Evolutionary conservation across 2,797 vertebrate genomes (phyloP).

Genomic region (Pseudotriccus pelzelni): DNA sequence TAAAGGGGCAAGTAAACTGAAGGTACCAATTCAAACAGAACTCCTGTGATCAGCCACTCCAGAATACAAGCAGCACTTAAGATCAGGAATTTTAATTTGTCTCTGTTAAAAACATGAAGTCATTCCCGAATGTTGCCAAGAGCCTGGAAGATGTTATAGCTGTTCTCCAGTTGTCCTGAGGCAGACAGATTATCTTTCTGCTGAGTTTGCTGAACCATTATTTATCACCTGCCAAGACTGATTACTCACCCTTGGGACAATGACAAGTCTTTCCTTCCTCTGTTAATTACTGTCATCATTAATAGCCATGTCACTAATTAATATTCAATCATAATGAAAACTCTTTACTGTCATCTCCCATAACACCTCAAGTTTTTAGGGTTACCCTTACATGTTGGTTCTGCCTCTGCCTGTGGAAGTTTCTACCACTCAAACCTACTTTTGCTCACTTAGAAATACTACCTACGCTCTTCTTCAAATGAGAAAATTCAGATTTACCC

Average conservation of each 20-base stretch:
- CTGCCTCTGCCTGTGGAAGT: neutral
- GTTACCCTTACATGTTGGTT: neutral
- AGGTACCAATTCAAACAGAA: neutral
- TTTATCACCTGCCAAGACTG: constrained; percentile 82
- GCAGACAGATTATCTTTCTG: constrained; percentile 77
- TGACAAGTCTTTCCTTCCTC: constrained; percentile 77
- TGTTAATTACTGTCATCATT: constrained; percentile 81
- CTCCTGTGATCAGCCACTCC: neutral
- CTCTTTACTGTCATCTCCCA: constrained; percentile 19
- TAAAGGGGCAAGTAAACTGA: neutral
- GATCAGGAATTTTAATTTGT: constrained; percentile 58
- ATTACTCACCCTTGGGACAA: constrained; percentile 78
- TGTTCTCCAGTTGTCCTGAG: constrained; percentile 59
- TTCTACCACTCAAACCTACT: neutral
- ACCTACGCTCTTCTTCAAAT: neutral
- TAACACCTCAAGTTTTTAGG: neutral
- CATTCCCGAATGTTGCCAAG: constrained; percentile 68
- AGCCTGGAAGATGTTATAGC: constrained; percentile 65
- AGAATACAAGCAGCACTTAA: constrained; percentile 25
- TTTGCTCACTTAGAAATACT: neutral
- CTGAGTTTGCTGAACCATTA: constrained; percentile 79
- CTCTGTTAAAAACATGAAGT: constrained; percentile 72
- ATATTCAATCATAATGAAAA: constrained; percentile 78
- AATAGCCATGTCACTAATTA: constrained; percentile 80
- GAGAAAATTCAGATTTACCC: neutral